phyloP scores from a whole-genome alignment of 2,797 vertebrate genomes.

The Phataginus tetradactyla region DNA sequence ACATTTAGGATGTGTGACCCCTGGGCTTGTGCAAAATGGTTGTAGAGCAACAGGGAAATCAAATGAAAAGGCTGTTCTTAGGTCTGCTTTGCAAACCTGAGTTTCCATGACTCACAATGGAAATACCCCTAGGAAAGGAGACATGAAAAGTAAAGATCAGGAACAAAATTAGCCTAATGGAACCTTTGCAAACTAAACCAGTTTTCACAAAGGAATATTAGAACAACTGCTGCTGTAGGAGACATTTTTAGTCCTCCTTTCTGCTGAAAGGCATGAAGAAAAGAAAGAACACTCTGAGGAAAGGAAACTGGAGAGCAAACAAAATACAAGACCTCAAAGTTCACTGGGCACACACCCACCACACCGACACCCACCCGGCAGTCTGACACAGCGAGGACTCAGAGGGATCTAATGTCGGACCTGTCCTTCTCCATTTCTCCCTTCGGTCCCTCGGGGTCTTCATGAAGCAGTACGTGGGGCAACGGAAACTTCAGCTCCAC shows the following conservation, averaged over 20 bases:
- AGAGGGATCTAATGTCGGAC: background rate
- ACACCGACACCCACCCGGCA: background rate
- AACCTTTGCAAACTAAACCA: background rate
- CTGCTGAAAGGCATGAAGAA: background rate
- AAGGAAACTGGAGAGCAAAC: conserved; percentile 8
- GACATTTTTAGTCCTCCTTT: background rate
- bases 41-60: background rate
- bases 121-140: background rate
- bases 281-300: background rate
- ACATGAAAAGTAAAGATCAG: background rate
- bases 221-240: background rate
- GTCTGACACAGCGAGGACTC: background rate
- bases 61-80: background rate
- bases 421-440: background rate
- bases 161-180: background rate
- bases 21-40: background rate
- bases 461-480: background rate
- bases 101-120: background rate
- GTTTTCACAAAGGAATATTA: background rate
- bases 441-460: background rate
- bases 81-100: background rate
- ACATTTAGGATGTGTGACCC: background rate
- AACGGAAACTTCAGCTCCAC: background rate
- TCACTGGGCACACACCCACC: accelerated
- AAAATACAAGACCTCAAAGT: background rate